Evolutionary conservation across 2,113 vertebrate genomes (phyloP).

Genomic region (Condylura cristata): DNA sequence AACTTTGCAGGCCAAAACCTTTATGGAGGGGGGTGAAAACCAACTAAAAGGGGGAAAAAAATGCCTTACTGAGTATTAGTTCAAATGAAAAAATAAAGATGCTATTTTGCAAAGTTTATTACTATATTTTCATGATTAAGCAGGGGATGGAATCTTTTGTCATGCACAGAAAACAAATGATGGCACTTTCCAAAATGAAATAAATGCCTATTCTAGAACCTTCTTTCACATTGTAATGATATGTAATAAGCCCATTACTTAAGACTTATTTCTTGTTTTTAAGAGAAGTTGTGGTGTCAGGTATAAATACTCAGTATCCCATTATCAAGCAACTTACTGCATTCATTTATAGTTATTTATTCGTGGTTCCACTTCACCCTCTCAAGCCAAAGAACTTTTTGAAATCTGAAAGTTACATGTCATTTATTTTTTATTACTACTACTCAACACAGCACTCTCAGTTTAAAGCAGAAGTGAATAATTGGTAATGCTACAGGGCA

Average conservation of each 20-base stretch:
- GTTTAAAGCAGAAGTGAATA: not conserved
- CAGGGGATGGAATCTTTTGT: not conserved
- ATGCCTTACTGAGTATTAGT: not conserved
- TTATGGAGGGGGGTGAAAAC: not conserved
- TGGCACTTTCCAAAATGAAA: not conserved
- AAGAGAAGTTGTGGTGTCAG: not conserved
- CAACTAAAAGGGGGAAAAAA: not conserved
- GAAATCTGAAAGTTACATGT: not conserved
- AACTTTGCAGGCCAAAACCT: not conserved
- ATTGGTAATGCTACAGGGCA: not conserved
- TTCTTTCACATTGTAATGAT: not conserved
- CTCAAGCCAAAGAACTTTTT: not conserved
- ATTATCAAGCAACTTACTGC: not conserved
- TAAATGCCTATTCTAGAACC: not conserved
- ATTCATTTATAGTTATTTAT: not conserved
- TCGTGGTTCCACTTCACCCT: not conserved
- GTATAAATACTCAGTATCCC: not conserved
- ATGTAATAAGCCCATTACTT: not conserved
- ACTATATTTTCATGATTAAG: not conserved
- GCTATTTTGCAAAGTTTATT: not conserved
- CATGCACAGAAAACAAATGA: not conserved
- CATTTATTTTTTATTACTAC: not conserved
- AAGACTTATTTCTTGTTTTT: not conserved
- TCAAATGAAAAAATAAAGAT: not conserved
- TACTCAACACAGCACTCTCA: not conserved